Base-by-base conservation (phyloP, 2,888 invertebrate genomes). In the Pachymerium ferrugineum region DNA sequence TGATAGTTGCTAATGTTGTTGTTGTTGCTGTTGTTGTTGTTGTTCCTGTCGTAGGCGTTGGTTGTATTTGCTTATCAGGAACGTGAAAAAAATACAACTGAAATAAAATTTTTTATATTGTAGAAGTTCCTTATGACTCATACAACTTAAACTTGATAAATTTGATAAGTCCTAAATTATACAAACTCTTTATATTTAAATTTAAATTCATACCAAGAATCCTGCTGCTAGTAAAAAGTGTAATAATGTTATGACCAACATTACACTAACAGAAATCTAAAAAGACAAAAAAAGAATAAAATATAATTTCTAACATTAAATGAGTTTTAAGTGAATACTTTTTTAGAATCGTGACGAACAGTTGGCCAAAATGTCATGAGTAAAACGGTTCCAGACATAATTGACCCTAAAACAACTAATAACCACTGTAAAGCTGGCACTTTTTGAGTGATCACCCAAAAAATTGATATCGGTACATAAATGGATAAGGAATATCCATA, bases 401-500 rank as follows among this genome's bases (percentile, higher is more conserved):
- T 83, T 0, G 94, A 90, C 0, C 93, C 94, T 78, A 90, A 84
- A 38, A 92, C 83, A 0, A 94, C 92, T 70, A 97, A 85, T 5
- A 89, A 80, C 97, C 97, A 97, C 80, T 95, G 95, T 31, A 97
- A 85, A 87, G 91, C 88, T 25, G 86, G 86, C 14, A 88, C 83
- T 67, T 82, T 84, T n/a, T n/a, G n/a, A n/a, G n/a, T n/a, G 79
- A 97, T 91, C 0, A 93, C 89, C 94, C 96, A 97, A 47, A 97
- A 85, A 77, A 97, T 62, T 1, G 96, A 92, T 8, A 95, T 91
- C 3, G 97, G 97, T 80, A 98, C 89, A 84, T 94, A 98, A 80
- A 97, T 92, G 33, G 94, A 89, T 68, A 98, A 85, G 0, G 96
- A 96, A 83, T 98, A 98, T 8, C 97, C 98, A 81, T 97, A 98